Conservation (phyloP, 2,113 vertebrate species). For the Riparia riparia region DNA sequence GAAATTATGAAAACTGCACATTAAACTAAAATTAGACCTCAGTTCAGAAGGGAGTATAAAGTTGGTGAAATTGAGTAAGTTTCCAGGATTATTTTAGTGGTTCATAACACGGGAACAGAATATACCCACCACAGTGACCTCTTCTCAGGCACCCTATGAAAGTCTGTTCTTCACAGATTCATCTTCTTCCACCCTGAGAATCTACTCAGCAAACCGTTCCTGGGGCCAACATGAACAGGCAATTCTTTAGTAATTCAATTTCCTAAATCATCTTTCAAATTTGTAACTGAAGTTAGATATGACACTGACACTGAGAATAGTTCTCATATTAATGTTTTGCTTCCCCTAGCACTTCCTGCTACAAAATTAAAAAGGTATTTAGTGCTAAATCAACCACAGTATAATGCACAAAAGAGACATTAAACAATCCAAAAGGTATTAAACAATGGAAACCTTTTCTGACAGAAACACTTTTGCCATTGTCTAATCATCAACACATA, state of each 20-base stretch:
- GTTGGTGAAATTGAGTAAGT: neutral
- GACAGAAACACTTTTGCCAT: constrained; percentile 10
- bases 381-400: neutral
- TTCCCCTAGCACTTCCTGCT: neutral
- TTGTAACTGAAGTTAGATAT: neutral
- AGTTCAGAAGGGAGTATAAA: neutral
- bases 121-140: neutral
- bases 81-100: neutral
- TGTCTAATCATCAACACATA: neutral
- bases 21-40: neutral
- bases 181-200: neutral
- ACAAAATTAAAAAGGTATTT: neutral
- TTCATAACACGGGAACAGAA: neutral
- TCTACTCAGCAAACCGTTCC: neutral
- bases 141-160: neutral
- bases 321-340: neutral
- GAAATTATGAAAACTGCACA: neutral
- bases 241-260: neutral
- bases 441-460: neutral
- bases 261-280: neutral
- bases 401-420: neutral
- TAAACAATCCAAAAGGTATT: neutral
- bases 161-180: neutral
- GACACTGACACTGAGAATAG: neutral
- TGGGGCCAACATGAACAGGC: neutral